phyloP scores from a whole-genome alignment of 2,797 vertebrate species.

The Orientallactaga sibirica region DNA sequence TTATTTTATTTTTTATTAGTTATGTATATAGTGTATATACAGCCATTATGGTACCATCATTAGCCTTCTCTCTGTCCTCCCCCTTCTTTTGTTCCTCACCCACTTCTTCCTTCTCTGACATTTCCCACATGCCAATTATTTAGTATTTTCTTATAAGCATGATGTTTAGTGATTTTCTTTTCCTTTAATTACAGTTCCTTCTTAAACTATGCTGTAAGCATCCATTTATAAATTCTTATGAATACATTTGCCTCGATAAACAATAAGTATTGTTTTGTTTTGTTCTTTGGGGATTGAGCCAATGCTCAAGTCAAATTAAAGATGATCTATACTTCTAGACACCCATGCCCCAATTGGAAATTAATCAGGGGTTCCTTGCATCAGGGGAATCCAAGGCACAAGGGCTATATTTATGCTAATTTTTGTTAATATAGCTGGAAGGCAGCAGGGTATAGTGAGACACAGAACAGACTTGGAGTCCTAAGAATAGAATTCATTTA shows the following conservation, averaged over 20 bases:
- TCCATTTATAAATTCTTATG: constrained; percentile 33
- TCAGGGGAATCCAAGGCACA: constrained; percentile 64
- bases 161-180: not conserved
- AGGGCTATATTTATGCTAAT: constrained; percentile 79
- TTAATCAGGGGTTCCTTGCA: constrained; percentile 68
- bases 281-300: not conserved
- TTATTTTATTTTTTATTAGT: no score
- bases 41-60: no score
- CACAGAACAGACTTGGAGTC: constrained; percentile 5
- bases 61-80: not conserved
- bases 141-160: not conserved
- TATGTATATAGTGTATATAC: no score
- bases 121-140: not conserved
- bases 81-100: not conserved
- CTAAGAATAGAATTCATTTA: constrained; percentile 70
- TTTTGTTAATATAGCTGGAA: constrained; percentile 69
- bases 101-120: not conserved
- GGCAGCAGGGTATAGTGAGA: constrained; percentile 23
- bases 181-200: constrained; percentile 3
- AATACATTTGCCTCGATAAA: constrained; percentile 9
- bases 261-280: not conserved
- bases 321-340: constrained; percentile 49
- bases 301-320: constrained; percentile 64
- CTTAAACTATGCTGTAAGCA: not conserved
- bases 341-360: constrained; percentile 61